A percentile compares a stretch with the other conserved stretches of the same genome.
Evolutionary conservation across 2,888 invertebrate species (phyloP).

Genomic region (Deroplatys truncata): DNA sequence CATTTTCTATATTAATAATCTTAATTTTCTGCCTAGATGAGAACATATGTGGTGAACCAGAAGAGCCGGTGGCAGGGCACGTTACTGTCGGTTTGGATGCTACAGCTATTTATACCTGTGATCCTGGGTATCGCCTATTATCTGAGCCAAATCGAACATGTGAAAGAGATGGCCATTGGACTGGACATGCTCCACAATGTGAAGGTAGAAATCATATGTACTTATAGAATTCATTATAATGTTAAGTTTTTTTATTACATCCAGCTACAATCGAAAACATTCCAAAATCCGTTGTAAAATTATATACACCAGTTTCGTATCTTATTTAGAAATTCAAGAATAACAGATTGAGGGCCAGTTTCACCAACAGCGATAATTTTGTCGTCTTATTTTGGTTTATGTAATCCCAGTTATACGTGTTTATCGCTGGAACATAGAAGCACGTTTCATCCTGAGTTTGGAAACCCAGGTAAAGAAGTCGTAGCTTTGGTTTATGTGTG

Average conservation of each 20-base stretch:
- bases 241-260: too few species aligned
- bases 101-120: conserved; percentile 33
- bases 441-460: too few species aligned
- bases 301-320: too few species aligned
- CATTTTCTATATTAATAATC: not conserved
- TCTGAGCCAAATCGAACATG: conserved; percentile 33
- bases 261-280: too few species aligned
- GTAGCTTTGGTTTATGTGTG: too few species aligned
- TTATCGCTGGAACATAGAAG: too few species aligned
- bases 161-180: conserved; percentile 34
- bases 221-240: not conserved
- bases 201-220: conserved; percentile 25
- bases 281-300: too few species aligned
- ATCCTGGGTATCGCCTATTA: conserved; percentile 33
- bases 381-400: too few species aligned
- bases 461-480: too few species aligned
- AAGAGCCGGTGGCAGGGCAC: conserved; percentile 32
- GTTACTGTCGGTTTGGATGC: conserved; percentile 28
- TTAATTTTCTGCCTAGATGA: conserved; percentile 30
- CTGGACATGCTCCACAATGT: conserved; percentile 34
- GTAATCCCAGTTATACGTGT: too few species aligned
- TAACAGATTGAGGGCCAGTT: not conserved
- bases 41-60: conserved; percentile 37
- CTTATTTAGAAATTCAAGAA: not conserved
- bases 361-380: too few species aligned